Base-by-base conservation (phyloP, 2,113 vertebrate genomes). In the Eolophus roseicapilla region DNA sequence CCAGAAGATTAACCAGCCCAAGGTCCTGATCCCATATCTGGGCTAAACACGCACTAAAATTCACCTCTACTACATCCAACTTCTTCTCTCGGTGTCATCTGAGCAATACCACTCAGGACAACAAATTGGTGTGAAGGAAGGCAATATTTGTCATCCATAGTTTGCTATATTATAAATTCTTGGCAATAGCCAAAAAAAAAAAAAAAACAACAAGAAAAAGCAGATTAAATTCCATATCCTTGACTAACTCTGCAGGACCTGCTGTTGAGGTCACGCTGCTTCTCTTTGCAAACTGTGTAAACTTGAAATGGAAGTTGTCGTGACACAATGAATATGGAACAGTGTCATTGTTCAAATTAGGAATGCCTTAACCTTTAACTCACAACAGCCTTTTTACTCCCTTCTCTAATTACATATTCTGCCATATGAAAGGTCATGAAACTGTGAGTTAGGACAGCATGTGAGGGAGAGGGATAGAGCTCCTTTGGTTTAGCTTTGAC, bases 321-420 rank as follows among this genome's bases (percentile, higher is more conserved):
- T 96, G 92, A 88, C 75, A 82, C 71, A 71, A 78, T 82, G 64
- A 92, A 86, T 86, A 89, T 81, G 81, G 81, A 95, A 92, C 28
- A 64, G 68, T 62, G 85, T 35, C 75, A 89, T 62, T 82, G 83
- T 92, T 95, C 63, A 80, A 55, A 74, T 71, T 59, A 91, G 14
- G 46, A 91, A 82, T 53, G 81, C 59, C 63, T 82, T 91, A 82
- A 93, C 37, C 63, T 88, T 92, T 87, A 78, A 94, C 60, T 96
- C 73, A 59, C 68, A 95, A 71, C 71, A 79, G 65, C 35, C 43
- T 84, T 93, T 96, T 84, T 86, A 64, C 39, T 96, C 84, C 68
- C 67, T 94, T 89, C 52, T 91, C 44, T 96, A 78, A 77, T 94
- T 96, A 90, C 60, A 82, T 35, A 93, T 93, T 95, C 93, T 95